Evolutionary conservation across 2,888 invertebrate genomes (phyloP), one percentile per base, ranked within the genome.

Genomic region (Oligia strigilis): DNA sequence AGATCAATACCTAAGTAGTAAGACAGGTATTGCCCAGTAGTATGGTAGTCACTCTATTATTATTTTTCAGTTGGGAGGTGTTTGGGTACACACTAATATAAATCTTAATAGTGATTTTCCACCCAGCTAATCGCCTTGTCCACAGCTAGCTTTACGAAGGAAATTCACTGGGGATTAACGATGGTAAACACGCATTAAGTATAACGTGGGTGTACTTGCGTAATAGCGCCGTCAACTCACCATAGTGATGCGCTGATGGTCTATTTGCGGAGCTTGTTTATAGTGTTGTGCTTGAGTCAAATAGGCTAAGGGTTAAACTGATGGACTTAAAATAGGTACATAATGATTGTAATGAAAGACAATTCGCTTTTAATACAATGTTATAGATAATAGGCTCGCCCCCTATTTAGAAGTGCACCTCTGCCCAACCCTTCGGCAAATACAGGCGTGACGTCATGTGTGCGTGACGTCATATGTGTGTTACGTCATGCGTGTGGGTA

Each of bases 111-210:
- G 36, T 49, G 9, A 75, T n/a, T 60, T 2, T 14, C 17, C 14
- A 46, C 14, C 17, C 14, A 14, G 49, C 46, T 40, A 58, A 72
- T 58, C 60, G 80, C 36, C 29, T 1, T 17, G 36, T 70, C 46
- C 60, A 75, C 55, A 77, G 77, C 36, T 19, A 67, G 62, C 77
- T 43, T 65, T 62, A 69, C 29, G 52, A 49, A 75, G 78, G 52
- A 72, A 76, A 87, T 84, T 88, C 29, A 82, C 80, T 84, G 17
- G 17, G 77, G 66, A 80, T 78, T 83, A 88, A 80, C 75, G 77
- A 84, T 64, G 75, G 87, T 80, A 84, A 80, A 85, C 84, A 83
- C 77, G 40, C 76, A 29, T 86, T 83, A 49, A 74, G 65, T 85
- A 77, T 40, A 77, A 49, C 36, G 52, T 49, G 46, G 11, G 9